Evolutionary conservation across 2,797 vertebrate species (phyloP), one percentile per base, ranked within the genome.

Genomic region (Kryptolebias ocellatus): DNA sequence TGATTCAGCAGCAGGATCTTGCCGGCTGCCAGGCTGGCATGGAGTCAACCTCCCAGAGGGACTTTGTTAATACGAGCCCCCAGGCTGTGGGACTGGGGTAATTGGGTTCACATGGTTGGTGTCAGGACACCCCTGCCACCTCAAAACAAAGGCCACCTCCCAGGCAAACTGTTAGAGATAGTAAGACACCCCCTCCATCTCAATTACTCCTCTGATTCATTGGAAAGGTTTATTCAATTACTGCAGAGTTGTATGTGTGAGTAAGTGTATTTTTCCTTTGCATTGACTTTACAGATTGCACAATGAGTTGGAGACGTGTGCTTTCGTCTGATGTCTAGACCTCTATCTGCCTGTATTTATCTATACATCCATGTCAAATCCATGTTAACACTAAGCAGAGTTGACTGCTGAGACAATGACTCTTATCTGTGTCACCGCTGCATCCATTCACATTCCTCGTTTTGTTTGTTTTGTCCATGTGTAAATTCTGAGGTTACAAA

Each of bases 81-180:
- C 74, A 76, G 91, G 92, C 90, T 63, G 80, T 77, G 81, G 83
- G 89, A 90, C 87, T 74, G 44, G 85, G 79, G 88, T 94, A 93
- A 94, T 94, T 94, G 90, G 92, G 92, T 92, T 93, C 59, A 76
- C 91, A 92, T 92, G 91, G 90, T 91, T 77, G 54, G 88, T 93
- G 92, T 93, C 90, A 86, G 90, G 84, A 86, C 88, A 87, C 87
- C 86, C 81, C 77, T 81, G 70, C 87, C 70, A 82, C 87, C 83
- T 79, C 71, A 83, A 90, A 89, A 93, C 88, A 91, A 92, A 92
- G 87, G 86, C 88, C 89, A 88, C 84, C 87, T 91, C 85, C 84
- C 85, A 90, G 87, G 80, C 85, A 90, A 88, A 90, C 92, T 92
- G 84, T 89, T 87, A 59, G 82, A 76, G 83, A 91, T 67, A 49